A percentile compares a stretch with the other conserved stretches of the same genome.
phyloP scores from a whole-genome alignment of 2,888 invertebrate genomes.

The Sinotaia quadrata region DNA sequence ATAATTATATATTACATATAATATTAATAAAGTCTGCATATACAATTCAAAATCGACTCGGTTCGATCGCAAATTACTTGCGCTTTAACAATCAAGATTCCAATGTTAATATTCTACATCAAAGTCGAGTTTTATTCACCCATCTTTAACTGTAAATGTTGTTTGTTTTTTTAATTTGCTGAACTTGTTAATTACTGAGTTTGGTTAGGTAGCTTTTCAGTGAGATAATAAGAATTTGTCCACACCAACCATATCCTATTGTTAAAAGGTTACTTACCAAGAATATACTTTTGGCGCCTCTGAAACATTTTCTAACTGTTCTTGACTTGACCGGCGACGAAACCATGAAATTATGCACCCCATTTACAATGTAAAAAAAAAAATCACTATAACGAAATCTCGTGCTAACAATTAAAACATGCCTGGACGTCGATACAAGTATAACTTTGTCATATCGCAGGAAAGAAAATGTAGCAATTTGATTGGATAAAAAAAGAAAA shows the following conservation, averaged over 20 bases:
- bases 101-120: too few relatives aligned
- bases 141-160: too few relatives aligned
- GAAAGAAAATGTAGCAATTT: conserved; percentile 23
- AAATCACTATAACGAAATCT: background rate
- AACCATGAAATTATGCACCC: conserved; percentile 45
- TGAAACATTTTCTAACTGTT: conserved; percentile 38
- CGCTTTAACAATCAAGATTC: too few relatives aligned
- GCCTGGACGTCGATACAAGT: conserved; percentile 21
- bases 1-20: too few relatives aligned
- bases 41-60: too few relatives aligned
- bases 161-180: too few relatives aligned
- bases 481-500: conserved; percentile 31
- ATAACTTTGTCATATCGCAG: conserved; percentile 16
- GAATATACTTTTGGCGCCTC: conserved; percentile 43
- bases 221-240: too few relatives aligned
- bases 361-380: conserved; percentile 28
- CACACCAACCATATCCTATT: background rate
- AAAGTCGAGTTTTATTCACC: too few relatives aligned
- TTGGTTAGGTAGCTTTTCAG: too few relatives aligned
- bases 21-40: too few relatives aligned
- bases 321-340: conserved; percentile 27
- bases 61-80: too few relatives aligned
- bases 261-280: conserved; percentile 35
- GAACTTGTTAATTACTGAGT: too few relatives aligned
- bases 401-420: conserved; percentile 9